phyloP scores from a whole-genome alignment of 2,113 vertebrate species.

The Ardeotis arabs region DNA sequence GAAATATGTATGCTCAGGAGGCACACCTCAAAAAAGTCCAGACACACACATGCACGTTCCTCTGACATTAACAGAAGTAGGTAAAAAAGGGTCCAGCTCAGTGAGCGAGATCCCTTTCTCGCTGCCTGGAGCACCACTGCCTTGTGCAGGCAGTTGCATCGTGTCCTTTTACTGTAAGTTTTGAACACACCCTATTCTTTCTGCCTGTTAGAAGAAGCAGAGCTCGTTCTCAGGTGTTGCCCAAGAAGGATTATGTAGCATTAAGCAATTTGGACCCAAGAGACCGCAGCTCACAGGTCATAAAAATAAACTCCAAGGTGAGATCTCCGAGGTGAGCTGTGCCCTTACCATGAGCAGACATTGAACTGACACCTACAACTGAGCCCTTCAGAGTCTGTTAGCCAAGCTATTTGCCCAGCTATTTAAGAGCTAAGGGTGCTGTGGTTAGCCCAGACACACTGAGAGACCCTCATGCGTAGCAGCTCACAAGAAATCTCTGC shows the following conservation, averaged over 20 bases:
- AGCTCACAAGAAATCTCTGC: background rate
- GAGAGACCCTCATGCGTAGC: background rate
- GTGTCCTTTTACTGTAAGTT: background rate
- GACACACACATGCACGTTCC: background rate
- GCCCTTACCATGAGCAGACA: accelerated
- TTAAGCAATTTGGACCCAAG: background rate
- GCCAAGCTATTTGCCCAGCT: background rate
- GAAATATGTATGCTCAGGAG: background rate
- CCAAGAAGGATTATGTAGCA: background rate
- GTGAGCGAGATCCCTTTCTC: background rate
- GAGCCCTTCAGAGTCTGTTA: background rate
- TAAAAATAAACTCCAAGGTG: conserved; percentile 8
- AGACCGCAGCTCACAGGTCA: background rate
- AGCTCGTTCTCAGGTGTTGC: background rate
- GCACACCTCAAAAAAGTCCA: background rate
- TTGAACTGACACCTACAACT: background rate
- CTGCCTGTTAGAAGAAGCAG: background rate
- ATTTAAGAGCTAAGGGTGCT: background rate
- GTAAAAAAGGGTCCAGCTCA: background rate
- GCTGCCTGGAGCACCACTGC: background rate
- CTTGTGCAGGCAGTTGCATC: background rate
- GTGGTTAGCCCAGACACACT: background rate
- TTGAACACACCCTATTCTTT: background rate
- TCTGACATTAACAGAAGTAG: background rate
- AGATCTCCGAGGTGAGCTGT: background rate